Conservation (phyloP, 2,888 invertebrate genomes). For the Chaetogeoica ovagalla region DNA sequence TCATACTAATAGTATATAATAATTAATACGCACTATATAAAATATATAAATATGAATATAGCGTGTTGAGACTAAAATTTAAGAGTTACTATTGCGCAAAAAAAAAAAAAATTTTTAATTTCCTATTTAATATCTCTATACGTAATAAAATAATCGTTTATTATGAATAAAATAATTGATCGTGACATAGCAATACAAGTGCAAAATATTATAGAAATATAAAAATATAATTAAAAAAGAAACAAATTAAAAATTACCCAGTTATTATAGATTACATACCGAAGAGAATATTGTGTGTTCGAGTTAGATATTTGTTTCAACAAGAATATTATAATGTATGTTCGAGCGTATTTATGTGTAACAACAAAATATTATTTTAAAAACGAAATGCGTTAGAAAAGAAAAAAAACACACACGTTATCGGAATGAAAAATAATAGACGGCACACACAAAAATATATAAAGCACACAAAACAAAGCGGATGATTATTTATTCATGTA, state of each 20-base stretch:
- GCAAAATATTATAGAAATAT: conserved; percentile 38
- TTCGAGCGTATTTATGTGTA: conserved; percentile 21
- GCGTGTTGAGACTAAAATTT: background rate
- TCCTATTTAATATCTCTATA: background rate
- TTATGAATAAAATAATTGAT: conserved; percentile 20
- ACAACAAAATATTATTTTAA: conserved; percentile 4
- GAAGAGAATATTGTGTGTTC: conserved; percentile 41
- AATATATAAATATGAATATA: background rate
- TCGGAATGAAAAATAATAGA: conserved; percentile 35
- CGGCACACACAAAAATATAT: conserved; percentile 36
- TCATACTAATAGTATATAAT: background rate
- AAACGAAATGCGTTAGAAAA: conserved; percentile 30
- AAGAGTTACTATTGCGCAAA: background rate
- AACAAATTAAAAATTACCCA: conserved; percentile 41
- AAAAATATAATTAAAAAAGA: conserved; percentile 25
- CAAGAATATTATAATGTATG: conserved; percentile 28
- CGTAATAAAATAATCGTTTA: background rate
- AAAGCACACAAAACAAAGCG: conserved; percentile 43
- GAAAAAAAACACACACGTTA: conserved; percentile 14
- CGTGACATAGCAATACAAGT: conserved; percentile 39
- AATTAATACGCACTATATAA: conserved; percentile 1
- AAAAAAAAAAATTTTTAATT: background rate
- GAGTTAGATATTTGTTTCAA: conserved; percentile 35
- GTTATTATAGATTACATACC: conserved; percentile 36
- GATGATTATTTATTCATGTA: conserved; percentile 2